Conservation (phyloP, 2,888 invertebrate genomes). For the Protonemura montana region DNA sequence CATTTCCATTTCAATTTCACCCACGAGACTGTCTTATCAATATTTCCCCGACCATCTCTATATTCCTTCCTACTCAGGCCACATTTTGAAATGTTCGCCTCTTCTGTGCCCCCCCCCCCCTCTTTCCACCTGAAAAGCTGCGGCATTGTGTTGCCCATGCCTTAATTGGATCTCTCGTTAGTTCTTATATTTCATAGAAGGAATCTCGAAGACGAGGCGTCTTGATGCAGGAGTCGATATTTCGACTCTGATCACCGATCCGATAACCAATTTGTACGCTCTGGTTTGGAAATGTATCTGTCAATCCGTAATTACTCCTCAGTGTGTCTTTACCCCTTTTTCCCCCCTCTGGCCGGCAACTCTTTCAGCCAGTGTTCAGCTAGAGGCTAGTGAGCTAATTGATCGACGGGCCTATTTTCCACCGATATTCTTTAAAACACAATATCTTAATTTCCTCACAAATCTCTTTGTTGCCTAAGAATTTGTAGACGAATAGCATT, state of each 20-base stretch:
- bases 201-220: neutral
- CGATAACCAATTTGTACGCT: neutral
- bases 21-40: neutral
- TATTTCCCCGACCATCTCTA: neutral
- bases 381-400: neutral
- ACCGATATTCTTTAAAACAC: too few species aligned
- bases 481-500: too few species aligned
- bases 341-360: neutral
- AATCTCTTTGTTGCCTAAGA: too few species aligned
- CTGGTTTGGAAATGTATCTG: neutral
- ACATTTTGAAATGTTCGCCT: neutral
- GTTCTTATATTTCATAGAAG: neutral
- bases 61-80: neutral
- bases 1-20: neutral
- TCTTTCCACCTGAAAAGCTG: neutral
- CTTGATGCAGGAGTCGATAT: neutral
- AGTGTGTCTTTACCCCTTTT: neutral
- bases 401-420: neutral
- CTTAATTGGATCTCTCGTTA: neutral
- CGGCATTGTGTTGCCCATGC: neutral
- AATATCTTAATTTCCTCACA: too few species aligned
- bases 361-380: neutral
- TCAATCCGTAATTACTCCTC: neutral
- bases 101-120: too few species aligned
- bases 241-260: neutral